Conservation (phyloP, 2,113 vertebrate species). For the Varanus komodoensis region DNA sequence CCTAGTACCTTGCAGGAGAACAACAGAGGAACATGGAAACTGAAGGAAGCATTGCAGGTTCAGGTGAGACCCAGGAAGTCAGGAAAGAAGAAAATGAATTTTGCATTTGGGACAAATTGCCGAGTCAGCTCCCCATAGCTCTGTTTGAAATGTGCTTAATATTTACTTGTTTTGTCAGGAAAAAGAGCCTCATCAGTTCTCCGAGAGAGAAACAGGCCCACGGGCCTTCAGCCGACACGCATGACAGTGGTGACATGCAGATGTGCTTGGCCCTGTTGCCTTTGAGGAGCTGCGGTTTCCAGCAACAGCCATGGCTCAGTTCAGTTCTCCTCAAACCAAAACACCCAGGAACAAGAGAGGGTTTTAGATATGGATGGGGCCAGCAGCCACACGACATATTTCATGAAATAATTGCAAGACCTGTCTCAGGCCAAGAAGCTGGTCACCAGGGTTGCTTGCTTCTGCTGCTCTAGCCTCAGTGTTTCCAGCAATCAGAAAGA, state of each 20-base stretch:
- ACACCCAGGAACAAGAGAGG: not conserved
- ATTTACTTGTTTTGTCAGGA: not conserved
- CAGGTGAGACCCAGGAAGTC: not conserved
- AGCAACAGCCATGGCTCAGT: not conserved
- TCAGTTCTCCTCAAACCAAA: not conserved
- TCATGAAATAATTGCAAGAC: not conserved
- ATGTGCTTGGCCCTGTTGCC: not conserved
- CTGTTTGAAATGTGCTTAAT: not conserved
- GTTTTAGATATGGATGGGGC: not conserved
- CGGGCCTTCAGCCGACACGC: not conserved
- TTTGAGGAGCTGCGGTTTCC: not conserved
- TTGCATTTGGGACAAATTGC: not conserved
- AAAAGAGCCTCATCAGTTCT: not conserved
- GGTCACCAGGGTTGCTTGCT: not conserved
- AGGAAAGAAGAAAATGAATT: not conserved
- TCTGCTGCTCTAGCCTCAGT: not conserved
- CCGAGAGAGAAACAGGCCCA: not conserved
- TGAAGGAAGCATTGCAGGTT: not conserved
- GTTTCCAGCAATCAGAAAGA: not conserved
- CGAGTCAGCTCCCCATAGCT: not conserved
- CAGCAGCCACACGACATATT: not conserved
- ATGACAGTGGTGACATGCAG: not conserved
- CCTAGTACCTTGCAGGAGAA: not conserved
- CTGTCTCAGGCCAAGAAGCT: not conserved
- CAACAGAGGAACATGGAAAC: not conserved